These are phyloP conservation scores for Paralinhomoeus sp. DNA, from an alignment of 2,888 invertebrate species.

Conservation along the genomic window DNA sequence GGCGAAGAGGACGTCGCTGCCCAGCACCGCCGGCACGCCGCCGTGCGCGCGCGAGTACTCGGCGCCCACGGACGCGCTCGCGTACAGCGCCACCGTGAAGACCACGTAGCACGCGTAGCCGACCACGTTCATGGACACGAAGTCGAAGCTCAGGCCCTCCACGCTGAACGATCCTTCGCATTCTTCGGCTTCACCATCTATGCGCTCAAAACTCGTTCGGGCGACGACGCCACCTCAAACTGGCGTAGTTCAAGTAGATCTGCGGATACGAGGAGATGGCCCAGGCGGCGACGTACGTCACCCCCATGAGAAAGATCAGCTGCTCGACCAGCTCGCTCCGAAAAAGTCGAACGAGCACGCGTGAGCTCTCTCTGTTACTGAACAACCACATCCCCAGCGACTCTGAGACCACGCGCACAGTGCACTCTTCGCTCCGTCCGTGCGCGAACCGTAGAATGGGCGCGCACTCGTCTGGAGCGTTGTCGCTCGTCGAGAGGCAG, in stretches of 20 bases:
- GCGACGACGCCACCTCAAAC: constrained; percentile 63
- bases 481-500: too few relatives aligned
- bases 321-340: too few relatives aligned
- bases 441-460: too few relatives aligned
- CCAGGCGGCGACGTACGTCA: constrained; percentile 81
- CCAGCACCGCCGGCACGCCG: constrained; percentile 70
- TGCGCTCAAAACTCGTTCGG: too few relatives aligned
- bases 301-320: too few relatives aligned
- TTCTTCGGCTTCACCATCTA: too few relatives aligned
- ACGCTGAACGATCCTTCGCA: constrained; percentile 51
- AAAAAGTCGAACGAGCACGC: too few relatives aligned
- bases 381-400: too few relatives aligned
- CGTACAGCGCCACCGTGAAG: constrained; percentile 74
- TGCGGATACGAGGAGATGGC: constrained; percentile 96
- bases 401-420: too few relatives aligned
- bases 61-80: constrained; percentile 33
- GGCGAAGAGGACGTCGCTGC: constrained; percentile 87
- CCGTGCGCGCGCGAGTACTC: constrained; percentile 16
- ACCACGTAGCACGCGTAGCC: constrained; percentile 74
- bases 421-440: too few relatives aligned
- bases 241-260: constrained; percentile 61
- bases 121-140: constrained; percentile 61
- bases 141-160: constrained; percentile 86
- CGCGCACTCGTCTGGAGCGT: too few relatives aligned
- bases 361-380: too few relatives aligned